These are phyloP conservation scores for Silvanus unidentatus DNA, from an alignment of 2,888 invertebrate species.

Conservation along the genomic window DNA sequence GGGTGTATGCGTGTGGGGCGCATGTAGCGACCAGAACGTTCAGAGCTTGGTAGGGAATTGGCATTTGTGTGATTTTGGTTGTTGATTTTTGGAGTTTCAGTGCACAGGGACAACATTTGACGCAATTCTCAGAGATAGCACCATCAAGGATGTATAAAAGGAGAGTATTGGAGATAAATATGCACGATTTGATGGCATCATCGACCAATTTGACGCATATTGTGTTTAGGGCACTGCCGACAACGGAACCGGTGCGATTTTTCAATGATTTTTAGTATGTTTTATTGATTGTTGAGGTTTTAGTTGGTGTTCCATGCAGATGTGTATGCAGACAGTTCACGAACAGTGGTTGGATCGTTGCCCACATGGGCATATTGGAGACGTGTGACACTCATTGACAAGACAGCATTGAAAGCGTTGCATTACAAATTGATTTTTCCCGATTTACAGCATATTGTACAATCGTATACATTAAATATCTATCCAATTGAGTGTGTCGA, in stretches of 20 bases:
- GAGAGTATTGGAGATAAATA: constrained; percentile 52
- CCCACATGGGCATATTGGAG: constrained; percentile 35
- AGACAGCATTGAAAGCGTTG: constrained; percentile 54
- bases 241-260: constrained; percentile 52
- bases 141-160: constrained; percentile 49
- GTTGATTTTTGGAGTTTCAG: constrained; percentile 37
- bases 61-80: not conserved
- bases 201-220: constrained; percentile 60
- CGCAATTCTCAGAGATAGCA: constrained; percentile 51
- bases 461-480: constrained; percentile 56
- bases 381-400: constrained; percentile 45
- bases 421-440: constrained; percentile 58
- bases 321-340: constrained; percentile 50
- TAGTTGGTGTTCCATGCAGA: constrained; percentile 62
- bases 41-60: constrained; percentile 59
- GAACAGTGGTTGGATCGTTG: constrained; percentile 32
- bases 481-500: constrained; percentile 50
- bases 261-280: not conserved
- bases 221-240: constrained; percentile 60
- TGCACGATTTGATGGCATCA: constrained; percentile 54
- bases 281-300: constrained; percentile 21
- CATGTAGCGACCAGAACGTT: constrained; percentile 49
- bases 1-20: constrained; percentile 73
- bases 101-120: constrained; percentile 53
- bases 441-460: constrained; percentile 54